phyloP scores from a whole-genome alignment of 1,140 invertebrate species.

The Aphaenogaster floridana region DNA sequence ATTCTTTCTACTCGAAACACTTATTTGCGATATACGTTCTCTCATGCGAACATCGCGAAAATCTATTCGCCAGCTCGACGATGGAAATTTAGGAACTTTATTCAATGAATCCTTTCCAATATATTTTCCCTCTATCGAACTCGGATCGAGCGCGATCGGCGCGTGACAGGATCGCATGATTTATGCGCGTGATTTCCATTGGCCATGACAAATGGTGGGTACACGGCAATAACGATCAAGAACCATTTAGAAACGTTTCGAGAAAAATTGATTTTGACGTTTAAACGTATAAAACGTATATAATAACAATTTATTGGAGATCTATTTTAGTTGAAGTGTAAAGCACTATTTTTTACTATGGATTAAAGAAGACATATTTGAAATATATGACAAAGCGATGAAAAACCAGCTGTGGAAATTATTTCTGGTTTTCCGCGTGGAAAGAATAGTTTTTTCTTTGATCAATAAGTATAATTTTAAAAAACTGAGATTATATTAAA shows the following conservation, averaged over 20 bases:
- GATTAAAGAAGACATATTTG: conserved; percentile 7
- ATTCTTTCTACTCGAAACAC: conserved; percentile 64
- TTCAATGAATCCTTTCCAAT: conserved; percentile 62
- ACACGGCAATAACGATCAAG: conserved; percentile 56
- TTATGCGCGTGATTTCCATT: conserved; percentile 68
- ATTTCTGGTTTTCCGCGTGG: not conserved
- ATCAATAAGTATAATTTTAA: not conserved
- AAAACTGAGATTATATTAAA: not conserved
- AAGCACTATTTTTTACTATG: conserved; percentile 16
- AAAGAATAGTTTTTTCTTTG: not conserved
- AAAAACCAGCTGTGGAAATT: not conserved
- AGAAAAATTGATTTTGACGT: conserved; percentile 45
- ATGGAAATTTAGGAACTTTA: conserved; percentile 63
- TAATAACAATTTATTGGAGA: conserved; percentile 40
- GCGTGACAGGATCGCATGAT: conserved; percentile 60
- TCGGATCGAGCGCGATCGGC: conserved; percentile 56
- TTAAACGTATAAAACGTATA: conserved; percentile 8
- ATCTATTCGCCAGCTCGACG: conserved; percentile 59
- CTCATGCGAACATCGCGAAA: conserved; percentile 53
- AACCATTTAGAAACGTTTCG: conserved; percentile 53
- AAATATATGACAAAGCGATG: not conserved
- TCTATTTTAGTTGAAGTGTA: not conserved
- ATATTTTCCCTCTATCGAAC: conserved; percentile 56
- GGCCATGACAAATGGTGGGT: conserved; percentile 44
- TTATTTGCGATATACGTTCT: conserved; percentile 65